Conservation (phyloP, 2,888 invertebrate species). For the Lepeophtheirus nordmannii region DNA sequence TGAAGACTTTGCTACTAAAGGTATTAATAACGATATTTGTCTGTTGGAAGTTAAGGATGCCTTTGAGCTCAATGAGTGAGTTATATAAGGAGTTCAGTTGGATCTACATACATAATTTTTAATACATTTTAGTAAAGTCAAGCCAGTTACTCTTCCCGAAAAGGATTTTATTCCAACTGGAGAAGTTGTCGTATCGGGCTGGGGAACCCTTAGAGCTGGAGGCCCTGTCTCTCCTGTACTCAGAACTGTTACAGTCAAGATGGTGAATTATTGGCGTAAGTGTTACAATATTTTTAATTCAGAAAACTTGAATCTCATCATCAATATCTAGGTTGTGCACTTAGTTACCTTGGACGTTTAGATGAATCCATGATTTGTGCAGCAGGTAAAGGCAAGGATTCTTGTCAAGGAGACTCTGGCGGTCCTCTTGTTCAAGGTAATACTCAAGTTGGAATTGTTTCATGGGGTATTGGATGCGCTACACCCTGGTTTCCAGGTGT, state of each 20-base stretch:
- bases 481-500: too few relatives aligned
- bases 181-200: constrained; percentile 25
- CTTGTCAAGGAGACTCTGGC: constrained; percentile 26
- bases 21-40: constrained; percentile 55
- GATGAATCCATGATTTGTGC: constrained; percentile 26
- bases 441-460: background rate
- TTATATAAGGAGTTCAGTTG: background rate
- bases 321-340: too few relatives aligned
- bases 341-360: too few relatives aligned
- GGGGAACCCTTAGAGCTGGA: constrained; percentile 24
- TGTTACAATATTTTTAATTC: too few relatives aligned
- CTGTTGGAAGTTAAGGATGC: constrained; percentile 44
- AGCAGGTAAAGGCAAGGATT: constrained; percentile 26
- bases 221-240: constrained; percentile 25
- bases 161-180: constrained; percentile 21
- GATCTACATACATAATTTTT: too few relatives aligned
- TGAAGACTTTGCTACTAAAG: too few relatives aligned
- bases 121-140: constrained; percentile 2
- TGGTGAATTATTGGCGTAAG: constrained; percentile 9
- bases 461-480: constrained; percentile 17
- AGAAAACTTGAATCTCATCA: too few relatives aligned
- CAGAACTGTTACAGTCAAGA: constrained; percentile 25
- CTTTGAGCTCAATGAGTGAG: constrained; percentile 26
- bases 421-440: constrained; percentile 22
- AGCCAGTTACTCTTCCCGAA: constrained; percentile 23